Conservation (phyloP, 2,888 invertebrate genomes). For the Euclidia mi region DNA sequence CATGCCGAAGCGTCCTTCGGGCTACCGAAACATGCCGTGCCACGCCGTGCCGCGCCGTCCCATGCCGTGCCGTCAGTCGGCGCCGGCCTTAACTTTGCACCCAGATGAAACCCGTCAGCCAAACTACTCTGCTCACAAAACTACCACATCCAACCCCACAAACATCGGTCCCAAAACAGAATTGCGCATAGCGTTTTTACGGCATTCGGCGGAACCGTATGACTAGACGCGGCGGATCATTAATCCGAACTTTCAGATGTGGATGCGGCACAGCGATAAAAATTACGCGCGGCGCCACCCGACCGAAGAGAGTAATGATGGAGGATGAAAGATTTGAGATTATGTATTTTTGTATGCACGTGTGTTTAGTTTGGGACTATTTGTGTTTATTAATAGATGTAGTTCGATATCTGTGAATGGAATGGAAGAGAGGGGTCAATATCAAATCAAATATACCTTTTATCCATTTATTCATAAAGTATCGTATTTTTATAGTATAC, state of each 20-base stretch:
- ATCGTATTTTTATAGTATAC: no score
- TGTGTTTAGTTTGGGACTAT: conserved; percentile 8
- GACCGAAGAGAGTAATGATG: conserved; percentile 60
- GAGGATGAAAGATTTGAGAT: conserved; percentile 25
- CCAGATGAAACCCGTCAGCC: no score
- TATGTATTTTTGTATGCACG: conserved; percentile 25
- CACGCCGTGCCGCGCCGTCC: no score
- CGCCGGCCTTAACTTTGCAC: no score
- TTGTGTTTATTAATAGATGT: no score
- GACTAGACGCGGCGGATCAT: conserved; percentile 88
- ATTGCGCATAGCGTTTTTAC: conserved; percentile 89
- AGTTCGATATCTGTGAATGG: no score
- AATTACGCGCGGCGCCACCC: conserved; percentile 76
- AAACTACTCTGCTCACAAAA: conserved; percentile 6
- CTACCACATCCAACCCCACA: conserved; percentile 57
- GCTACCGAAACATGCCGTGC: no score
- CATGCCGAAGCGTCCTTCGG: no score
- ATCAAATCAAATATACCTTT: no score
- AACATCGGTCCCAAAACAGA: conserved; percentile 71
- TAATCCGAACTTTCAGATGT: conserved; percentile 87
- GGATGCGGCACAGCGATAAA: conserved; percentile 78
- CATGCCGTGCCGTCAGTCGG: no score
- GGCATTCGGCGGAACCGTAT: conserved; percentile 88
- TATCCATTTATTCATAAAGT: no score
- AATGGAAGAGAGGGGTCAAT: no score